A percentile compares a stretch with the other conserved stretches of the same genome.
These are phyloP conservation scores for Chymomyza caudatula DNA, from an alignment of 2,888 invertebrate genomes.

Conservation along the genomic window DNA sequence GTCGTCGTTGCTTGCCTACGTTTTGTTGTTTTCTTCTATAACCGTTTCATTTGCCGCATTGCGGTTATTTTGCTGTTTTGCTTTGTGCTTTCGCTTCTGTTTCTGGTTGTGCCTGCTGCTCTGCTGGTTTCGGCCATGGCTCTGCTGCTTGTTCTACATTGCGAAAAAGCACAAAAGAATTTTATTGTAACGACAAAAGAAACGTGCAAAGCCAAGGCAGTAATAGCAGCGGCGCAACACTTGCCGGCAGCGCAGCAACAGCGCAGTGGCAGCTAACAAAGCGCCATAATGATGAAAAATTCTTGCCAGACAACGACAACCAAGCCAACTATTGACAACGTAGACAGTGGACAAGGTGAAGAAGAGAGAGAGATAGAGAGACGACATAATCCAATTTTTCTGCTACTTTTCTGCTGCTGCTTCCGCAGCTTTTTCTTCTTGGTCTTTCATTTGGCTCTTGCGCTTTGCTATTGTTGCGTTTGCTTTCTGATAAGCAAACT, in stretches of 20 bases:
- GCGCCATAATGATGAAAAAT: conserved; percentile 50
- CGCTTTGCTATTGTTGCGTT: conserved; percentile 37
- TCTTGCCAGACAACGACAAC: conserved; percentile 35
- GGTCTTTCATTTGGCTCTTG: conserved; percentile 27
- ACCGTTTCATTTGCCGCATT: conserved; percentile 79
- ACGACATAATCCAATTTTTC: conserved; percentile 65
- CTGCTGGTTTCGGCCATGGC: not conserved
- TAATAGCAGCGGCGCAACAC: not conserved
- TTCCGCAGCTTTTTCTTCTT: conserved; percentile 24
- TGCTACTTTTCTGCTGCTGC: not conserved
- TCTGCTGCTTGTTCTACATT: conserved; percentile 54
- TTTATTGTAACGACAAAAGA: conserved; percentile 53
- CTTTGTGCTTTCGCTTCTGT: conserved; percentile 54
- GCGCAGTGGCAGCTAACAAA: not conserved
- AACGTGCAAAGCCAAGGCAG: conserved; percentile 11
- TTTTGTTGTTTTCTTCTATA: conserved; percentile 74
- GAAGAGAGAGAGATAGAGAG: too few species aligned
- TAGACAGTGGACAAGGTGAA: too few species aligned
- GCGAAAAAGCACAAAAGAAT: conserved; percentile 50
- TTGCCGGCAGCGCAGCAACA: conserved; percentile 2
- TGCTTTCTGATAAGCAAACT: conserved; percentile 55
- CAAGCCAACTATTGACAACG: too few species aligned
- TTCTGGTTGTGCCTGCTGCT: conserved; percentile 7
- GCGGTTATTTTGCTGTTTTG: conserved; percentile 77
- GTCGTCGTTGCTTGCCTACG: too few species aligned